Base-by-base conservation (phyloP, 2,888 invertebrate genomes). In the Epirrhoe alternata region DNA sequence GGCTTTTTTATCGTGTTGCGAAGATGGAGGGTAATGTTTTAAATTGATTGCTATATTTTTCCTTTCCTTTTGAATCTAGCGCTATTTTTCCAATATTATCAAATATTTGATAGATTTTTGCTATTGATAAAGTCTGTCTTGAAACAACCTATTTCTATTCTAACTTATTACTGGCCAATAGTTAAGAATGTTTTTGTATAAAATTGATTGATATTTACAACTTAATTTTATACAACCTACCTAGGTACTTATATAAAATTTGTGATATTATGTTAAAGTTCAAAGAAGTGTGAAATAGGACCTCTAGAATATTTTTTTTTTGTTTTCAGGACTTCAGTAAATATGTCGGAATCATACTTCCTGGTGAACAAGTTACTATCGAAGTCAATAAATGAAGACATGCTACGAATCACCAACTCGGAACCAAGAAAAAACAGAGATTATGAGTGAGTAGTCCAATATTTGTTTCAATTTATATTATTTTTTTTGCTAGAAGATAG, bases 391-490 rank as follows among this genome's bases (percentile, higher is more conserved):
- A 78, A 83, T 14, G 78, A 83, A 49, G 80, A 84, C 50, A 50
- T 76, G 56, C 76, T 79, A 1, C 73, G 74, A 30, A 64, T 78
- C 17, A 68, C 74, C 38, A 59, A 69, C n/a, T 62, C 74, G 30
- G 69, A 67, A 14, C 64, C 71, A 10, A 66, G 68, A 42, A 81
- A 84, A 63, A 87, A 86, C 65, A 81, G 88, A 70, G 87, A 86
- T 70, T 87, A 88, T 55, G 88, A 88, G 88, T 88, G 70, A 84
- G 88, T 81, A 57, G 6, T 33, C 4, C 38, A 10, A 45, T 45
- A 10, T 42, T 42, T 16, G 47, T 6, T 16, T 16, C 14, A 16
- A 14, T 12, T 16, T 45, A 6, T 14, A 5, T 14, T n/a, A 14
- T 45, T 16, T 6, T 6, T 47, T 5, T 10, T 42, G 45, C 16